Conservation (phyloP, 2,888 invertebrate species). For the Mesorhabditis belari region DNA sequence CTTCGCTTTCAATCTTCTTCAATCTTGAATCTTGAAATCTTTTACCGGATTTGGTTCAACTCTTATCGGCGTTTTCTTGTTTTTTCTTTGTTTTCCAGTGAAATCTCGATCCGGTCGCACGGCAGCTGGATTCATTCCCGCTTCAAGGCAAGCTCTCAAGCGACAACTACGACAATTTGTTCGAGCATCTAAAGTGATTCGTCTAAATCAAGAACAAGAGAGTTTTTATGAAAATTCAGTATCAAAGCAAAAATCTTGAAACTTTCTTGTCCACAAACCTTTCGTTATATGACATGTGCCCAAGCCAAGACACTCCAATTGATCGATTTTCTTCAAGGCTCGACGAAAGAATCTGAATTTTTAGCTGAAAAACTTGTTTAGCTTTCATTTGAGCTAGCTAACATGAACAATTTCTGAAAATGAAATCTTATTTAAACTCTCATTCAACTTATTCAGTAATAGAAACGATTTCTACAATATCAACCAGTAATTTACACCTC, state of each 20-base stretch:
- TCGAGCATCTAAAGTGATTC: conserved; percentile 27
- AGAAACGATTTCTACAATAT: no score
- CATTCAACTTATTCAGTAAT: no score
- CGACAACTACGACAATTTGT: conserved; percentile 46
- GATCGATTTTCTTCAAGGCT: conserved; percentile 46
- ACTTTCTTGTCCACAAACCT: not conserved
- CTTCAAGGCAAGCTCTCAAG: conserved; percentile 40
- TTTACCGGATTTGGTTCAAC: conserved; percentile 8
- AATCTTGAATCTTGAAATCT: conserved; percentile 1
- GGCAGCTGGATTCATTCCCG: conserved; percentile 48
- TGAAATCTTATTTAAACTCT: no score
- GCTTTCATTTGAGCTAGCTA: not conserved
- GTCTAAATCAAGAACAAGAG: no score
- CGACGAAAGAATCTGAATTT: conserved; percentile 44
- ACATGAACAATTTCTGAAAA: no score
- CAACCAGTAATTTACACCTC: no score
- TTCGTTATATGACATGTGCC: conserved; percentile 31
- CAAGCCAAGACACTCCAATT: conserved; percentile 40
- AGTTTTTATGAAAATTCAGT: no score
- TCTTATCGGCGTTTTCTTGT: conserved; percentile 9
- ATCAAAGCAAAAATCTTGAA: not conserved
- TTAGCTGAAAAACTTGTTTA: not conserved
- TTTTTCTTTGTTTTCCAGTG: conserved; percentile 16
- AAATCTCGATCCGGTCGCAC: conserved; percentile 47
- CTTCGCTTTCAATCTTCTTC: no score